These are phyloP conservation scores for Hippoglossus stenolepis DNA, from an alignment of 2,113 vertebrate genomes.

Conservation along the genomic window DNA sequence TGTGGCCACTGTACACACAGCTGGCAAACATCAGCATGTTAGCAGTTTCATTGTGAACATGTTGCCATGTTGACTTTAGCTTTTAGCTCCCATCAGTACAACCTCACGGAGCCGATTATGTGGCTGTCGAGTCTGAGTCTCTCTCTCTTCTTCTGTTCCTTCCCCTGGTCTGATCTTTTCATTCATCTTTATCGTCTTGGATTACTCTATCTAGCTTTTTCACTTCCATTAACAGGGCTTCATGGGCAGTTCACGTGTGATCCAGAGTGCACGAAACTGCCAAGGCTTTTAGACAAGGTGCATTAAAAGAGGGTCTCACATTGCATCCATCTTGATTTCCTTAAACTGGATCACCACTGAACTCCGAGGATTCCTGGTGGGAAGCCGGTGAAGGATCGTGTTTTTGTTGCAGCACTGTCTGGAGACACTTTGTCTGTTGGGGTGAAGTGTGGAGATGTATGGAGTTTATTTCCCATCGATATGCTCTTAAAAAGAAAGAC, in stretches of 20 bases:
- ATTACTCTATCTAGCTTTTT: constrained; percentile 6
- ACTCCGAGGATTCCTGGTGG: background rate
- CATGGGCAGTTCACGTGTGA: constrained; percentile 16
- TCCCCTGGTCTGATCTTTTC: background rate
- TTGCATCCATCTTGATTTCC: constrained; percentile 25
- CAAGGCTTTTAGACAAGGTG: constrained; percentile 20
- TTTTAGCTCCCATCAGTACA: background rate
- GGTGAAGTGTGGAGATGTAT: background rate
- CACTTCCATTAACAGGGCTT: constrained; percentile 43
- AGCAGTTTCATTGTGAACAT: background rate
- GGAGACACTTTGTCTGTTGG: background rate
- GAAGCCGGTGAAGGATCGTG: background rate
- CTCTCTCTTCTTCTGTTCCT: background rate
- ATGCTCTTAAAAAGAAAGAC: no score
- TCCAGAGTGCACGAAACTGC: background rate
- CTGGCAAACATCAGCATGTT: background rate
- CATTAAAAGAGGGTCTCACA: constrained; percentile 17
- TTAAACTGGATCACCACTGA: no score
- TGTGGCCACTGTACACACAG: no score
- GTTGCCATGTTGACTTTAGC: background rate
- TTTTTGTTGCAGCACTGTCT: background rate
- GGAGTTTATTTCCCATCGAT: background rate
- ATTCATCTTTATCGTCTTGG: constrained; percentile 17
- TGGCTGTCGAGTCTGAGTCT: background rate
- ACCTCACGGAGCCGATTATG: background rate